Evolutionary conservation across 1,140 invertebrate genomes (phyloP).

Genomic region (Notospermus geniculatus): DNA sequence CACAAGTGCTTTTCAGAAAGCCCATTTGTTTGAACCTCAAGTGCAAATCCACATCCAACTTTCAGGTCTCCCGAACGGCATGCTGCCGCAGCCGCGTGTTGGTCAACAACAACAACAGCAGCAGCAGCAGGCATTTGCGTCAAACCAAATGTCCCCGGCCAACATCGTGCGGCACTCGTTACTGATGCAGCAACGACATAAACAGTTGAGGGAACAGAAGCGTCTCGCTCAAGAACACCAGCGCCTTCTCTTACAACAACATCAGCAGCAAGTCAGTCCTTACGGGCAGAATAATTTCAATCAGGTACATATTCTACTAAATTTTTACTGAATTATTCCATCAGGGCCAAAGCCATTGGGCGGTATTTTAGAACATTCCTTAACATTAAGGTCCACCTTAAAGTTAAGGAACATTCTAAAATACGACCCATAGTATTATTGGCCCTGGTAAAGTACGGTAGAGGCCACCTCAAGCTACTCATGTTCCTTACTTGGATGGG

Average conservation of each 20-base stretch:
- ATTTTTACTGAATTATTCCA: too few species aligned
- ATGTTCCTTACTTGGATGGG: too few species aligned
- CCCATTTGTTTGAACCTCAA: neutral
- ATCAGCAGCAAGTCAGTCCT: conserved; percentile 63
- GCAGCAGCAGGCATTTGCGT: conserved; percentile 29
- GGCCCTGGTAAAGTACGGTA: too few species aligned
- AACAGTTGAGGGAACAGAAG: conserved; percentile 26
- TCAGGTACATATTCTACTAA: neutral
- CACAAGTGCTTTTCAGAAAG: neutral
- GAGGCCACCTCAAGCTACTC: too few species aligned
- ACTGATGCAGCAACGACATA: conserved; percentile 39
- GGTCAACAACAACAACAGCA: conserved; percentile 26
- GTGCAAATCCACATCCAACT: neutral
- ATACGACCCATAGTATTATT: too few species aligned
- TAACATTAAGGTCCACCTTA: too few species aligned
- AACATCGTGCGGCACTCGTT: conserved; percentile 39
- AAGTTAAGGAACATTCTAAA: too few species aligned
- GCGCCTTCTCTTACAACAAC: conserved; percentile 26
- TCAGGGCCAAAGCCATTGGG: too few species aligned
- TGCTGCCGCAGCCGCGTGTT: neutral
- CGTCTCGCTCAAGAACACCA: conserved; percentile 21
- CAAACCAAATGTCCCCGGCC: conserved; percentile 11
- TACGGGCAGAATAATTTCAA: neutral
- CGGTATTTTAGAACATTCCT: too few species aligned
- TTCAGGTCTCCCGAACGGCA: neutral